Percentiles rank a stretch among this genome's conserved stretches.
phyloP scores from a whole-genome alignment of 1,140 invertebrate species.

The Matsumurasca onukii region DNA sequence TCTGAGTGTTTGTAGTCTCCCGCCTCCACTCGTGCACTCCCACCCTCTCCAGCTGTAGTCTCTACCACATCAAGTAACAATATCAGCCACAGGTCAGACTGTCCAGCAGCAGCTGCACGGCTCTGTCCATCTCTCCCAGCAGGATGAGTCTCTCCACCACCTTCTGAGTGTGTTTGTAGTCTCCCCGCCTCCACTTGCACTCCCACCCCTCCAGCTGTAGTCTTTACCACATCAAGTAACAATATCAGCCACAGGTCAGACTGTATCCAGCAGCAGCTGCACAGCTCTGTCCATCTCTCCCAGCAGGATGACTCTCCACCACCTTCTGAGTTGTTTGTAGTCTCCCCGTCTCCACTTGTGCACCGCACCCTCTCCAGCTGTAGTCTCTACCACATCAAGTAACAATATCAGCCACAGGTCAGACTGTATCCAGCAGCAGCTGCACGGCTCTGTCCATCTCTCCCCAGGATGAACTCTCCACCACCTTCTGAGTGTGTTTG shows the following conservation, averaged over 20 bases:
- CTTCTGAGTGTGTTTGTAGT: conserved; percentile 51
- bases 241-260: neutral
- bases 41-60: conserved; percentile 55
- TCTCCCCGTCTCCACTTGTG: too few relatives aligned
- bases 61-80: conserved; percentile 41
- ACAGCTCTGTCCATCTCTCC: conserved; percentile 60
- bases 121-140: conserved; percentile 57
- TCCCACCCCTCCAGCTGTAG: conserved; percentile 54
- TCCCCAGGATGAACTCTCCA: conserved; percentile 56
- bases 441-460: conserved; percentile 61
- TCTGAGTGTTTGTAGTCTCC: conserved; percentile 51
- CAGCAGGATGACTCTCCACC: conserved; percentile 57
- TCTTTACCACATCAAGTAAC: conserved; percentile 43
- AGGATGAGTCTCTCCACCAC: conserved; percentile 58
- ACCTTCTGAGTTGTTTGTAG: too few relatives aligned
- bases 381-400: too few relatives aligned
- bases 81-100: conserved; percentile 59
- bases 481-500: conserved; percentile 52
- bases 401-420: too few relatives aligned
- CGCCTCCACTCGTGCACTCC: conserved; percentile 57
- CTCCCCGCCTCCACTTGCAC: conserved; percentile 57
- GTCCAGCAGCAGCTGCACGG: conserved; percentile 61
- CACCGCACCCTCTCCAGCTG: too few relatives aligned
- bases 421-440: conserved; percentile 62
- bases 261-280: conserved; percentile 35